Evolutionary conservation across 2,888 invertebrate species (phyloP).

Genomic region (Rugalucina vietnamica): DNA sequence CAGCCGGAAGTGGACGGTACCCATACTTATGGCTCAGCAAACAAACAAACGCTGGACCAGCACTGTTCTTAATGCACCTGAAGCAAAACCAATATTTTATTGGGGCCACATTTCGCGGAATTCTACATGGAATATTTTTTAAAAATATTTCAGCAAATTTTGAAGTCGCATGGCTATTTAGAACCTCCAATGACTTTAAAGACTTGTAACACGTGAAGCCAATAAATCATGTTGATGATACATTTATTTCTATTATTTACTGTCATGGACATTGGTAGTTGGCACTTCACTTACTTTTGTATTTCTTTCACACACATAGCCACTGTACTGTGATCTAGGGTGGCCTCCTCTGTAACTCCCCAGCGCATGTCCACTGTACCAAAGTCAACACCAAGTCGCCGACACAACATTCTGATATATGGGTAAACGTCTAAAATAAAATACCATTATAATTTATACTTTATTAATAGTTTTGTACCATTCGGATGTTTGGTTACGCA

Average conservation of each 20-base stretch:
- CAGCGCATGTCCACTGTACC: slow-evolving; percentile 77
- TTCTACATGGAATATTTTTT: too few species aligned
- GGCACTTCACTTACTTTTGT: slow-evolving; percentile 53
- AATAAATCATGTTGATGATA: too few species aligned
- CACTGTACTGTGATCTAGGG: slow-evolving; percentile 72
- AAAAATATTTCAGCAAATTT: too few species aligned
- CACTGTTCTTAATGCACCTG: slow-evolving; percentile 67
- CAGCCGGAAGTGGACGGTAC: slow-evolving; percentile 75
- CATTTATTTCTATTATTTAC: too few species aligned
- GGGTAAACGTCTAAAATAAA: slow-evolving; percentile 61
- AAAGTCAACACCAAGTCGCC: slow-evolving; percentile 62
- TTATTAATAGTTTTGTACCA: too few species aligned
- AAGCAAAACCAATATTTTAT: slow-evolving; percentile 17
- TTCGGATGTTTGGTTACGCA: too few species aligned
- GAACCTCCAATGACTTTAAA: too few species aligned
- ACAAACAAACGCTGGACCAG: slow-evolving; percentile 62
- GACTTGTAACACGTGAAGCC: too few species aligned
- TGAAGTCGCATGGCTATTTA: too few species aligned
- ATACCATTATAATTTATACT: not conserved
- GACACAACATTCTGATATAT: slow-evolving; percentile 44
- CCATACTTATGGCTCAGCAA: slow-evolving; percentile 82
- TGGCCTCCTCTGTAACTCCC: slow-evolving; percentile 75
- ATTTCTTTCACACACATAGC: slow-evolving; percentile 74
- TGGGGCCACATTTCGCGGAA: too few species aligned
- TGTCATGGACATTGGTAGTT: too few species aligned